Conservation (phyloP, 2,888 invertebrate species). For the Tetragonisca angustula region DNA sequence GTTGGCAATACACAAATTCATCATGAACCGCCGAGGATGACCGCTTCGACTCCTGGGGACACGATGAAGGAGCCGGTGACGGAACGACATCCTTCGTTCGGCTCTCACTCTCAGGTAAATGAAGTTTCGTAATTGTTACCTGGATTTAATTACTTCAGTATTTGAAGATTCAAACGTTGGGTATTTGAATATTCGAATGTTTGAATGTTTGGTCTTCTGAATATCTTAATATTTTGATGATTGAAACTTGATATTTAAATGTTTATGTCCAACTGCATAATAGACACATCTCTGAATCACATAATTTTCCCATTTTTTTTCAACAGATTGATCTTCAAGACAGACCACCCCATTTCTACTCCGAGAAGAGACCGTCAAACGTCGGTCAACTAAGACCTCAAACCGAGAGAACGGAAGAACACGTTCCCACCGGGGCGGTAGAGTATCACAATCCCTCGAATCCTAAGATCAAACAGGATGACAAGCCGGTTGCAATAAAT, state of each 20-base stretch:
- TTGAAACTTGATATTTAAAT: not conserved
- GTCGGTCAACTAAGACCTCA: slow-evolving; percentile 37
- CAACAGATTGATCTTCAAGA: slow-evolving; percentile 59
- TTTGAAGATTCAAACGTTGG: not conserved
- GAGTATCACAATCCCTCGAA: slow-evolving; percentile 78
- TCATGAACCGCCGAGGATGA: slow-evolving; percentile 62
- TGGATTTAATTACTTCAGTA: not conserved
- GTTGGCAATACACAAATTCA: slow-evolving; percentile 62
- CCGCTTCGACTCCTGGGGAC: slow-evolving; percentile 19
- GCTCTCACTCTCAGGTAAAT: slow-evolving; percentile 44
- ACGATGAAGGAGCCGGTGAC: slow-evolving; percentile 7
- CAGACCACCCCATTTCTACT: slow-evolving; percentile 53
- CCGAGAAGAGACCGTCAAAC: slow-evolving; percentile 47
- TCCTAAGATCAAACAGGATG: slow-evolving; percentile 67
- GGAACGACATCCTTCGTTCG: slow-evolving; percentile 38
- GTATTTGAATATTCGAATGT: not conserved
- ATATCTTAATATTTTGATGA: not conserved
- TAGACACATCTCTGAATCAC: no score
- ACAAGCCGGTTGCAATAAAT: slow-evolving; percentile 57
- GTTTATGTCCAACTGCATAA: no score
- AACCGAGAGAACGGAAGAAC: slow-evolving; percentile 63
- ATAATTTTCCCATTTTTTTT: not conserved
- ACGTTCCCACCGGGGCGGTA: slow-evolving; percentile 76
- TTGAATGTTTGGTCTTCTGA: not conserved
- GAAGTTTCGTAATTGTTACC: not conserved